A percentile compares a stretch with the other conserved stretches of the same genome.
Conservation (phyloP, 2,797 vertebrate species). For the Coracias cyanogaster region DNA sequence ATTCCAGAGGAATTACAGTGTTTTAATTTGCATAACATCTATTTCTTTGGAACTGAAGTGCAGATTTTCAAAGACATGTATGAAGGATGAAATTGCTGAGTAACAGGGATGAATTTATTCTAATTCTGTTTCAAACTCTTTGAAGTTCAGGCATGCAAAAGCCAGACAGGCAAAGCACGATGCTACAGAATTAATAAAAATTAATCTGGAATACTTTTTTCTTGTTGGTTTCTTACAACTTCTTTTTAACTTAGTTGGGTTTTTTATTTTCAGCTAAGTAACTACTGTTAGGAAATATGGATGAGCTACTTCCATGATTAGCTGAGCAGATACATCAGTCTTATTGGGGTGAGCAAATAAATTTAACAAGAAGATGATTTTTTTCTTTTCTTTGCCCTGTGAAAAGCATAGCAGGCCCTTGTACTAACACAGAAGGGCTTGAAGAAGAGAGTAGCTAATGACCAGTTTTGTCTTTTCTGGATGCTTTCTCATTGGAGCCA, state of each 20-base stretch:
- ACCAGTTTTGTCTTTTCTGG: background rate
- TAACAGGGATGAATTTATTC: constrained; percentile 12
- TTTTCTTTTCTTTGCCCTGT: background rate
- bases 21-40: constrained; percentile 37
- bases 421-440: background rate
- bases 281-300: background rate
- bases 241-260: background rate
- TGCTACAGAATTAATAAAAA: background rate
- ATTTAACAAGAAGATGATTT: background rate
- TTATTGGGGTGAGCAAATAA: background rate
- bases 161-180: background rate
- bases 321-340: background rate
- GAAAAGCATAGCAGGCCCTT: background rate
- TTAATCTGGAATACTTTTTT: background rate
- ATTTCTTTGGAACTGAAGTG: background rate
- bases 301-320: background rate
- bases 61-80: constrained; percentile 1
- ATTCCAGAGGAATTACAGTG: background rate
- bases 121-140: constrained; percentile 30
- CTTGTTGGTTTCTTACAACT: background rate
- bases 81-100: constrained; percentile 21
- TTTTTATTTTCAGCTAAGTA: background rate
- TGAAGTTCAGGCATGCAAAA: constrained; percentile 27
- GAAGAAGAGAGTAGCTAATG: background rate
- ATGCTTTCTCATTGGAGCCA: background rate